phyloP scores from a whole-genome alignment of 2,888 invertebrate species.

The Ormyrus thymus region DNA sequence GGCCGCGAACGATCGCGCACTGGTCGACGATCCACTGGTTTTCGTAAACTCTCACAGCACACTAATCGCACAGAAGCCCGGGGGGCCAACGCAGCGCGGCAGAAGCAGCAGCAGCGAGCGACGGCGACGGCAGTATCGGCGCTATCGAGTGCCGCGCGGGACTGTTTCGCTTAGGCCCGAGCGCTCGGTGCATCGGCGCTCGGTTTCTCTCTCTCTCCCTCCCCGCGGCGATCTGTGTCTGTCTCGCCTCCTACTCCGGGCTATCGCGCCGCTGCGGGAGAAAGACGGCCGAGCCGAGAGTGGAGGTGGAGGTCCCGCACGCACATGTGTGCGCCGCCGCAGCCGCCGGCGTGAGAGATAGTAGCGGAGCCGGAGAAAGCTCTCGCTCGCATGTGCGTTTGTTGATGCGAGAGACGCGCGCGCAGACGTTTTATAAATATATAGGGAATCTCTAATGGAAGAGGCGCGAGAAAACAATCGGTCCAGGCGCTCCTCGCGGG shows the following conservation, averaged over 20 bases:
- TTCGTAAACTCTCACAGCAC: background rate
- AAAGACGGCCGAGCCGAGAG: background rate
- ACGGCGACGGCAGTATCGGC: background rate
- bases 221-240: background rate
- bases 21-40: too few relatives aligned
- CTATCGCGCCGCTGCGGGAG: background rate
- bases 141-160: slow-evolving; percentile 35
- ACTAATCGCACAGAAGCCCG: background rate
- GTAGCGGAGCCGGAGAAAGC: slow-evolving; percentile 17
- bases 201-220: slow-evolving; percentile 3
- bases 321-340: background rate
- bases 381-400: slow-evolving; percentile 35
- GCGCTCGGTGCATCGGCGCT: slow-evolving; percentile 24
- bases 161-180: slow-evolving; percentile 24
- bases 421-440: slow-evolving; percentile 7
- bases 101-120: background rate
- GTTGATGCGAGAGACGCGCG: slow-evolving; percentile 21
- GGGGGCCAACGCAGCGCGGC: background rate
- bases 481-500: background rate
- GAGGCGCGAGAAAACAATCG: slow-evolving; percentile 21
- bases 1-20: too few relatives aligned
- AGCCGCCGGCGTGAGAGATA: slow-evolving; percentile 17
- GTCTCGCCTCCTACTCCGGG: slow-evolving; percentile 11
- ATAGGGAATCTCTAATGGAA: background rate
- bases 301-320: slow-evolving; percentile 32